Evolutionary conservation across 1,140 invertebrate species (phyloP).

Genomic region (Eufriesea mexicana): DNA sequence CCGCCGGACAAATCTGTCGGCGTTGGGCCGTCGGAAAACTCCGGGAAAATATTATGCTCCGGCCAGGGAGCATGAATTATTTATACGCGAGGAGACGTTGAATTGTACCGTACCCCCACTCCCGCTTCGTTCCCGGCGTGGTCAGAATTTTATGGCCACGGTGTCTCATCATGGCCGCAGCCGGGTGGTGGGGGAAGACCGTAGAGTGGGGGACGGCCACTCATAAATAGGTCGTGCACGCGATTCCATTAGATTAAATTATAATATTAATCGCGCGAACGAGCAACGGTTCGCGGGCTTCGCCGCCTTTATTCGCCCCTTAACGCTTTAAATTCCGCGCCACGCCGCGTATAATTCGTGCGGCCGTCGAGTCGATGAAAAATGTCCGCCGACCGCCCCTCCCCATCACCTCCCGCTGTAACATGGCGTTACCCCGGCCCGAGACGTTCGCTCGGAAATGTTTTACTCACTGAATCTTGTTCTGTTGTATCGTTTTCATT

Average conservation of each 20-base stretch:
- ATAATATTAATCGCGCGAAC: conserved; percentile 64
- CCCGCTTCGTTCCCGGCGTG: conserved; percentile 45
- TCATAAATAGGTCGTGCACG: conserved; percentile 58
- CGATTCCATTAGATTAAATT: conserved; percentile 66
- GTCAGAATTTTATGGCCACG: conserved; percentile 59
- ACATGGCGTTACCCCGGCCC: no score
- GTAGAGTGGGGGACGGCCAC: neutral
- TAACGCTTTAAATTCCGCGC: conserved; percentile 37
- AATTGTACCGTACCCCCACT: conserved; percentile 55
- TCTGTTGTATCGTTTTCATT: no score
- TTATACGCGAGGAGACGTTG: conserved; percentile 58
- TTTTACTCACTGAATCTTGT: no score
- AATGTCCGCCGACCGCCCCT: neutral
- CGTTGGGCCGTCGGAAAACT: no score
- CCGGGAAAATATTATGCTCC: conserved; percentile 57
- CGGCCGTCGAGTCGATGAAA: conserved; percentile 11
- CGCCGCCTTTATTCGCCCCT: neutral
- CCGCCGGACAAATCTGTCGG: no score
- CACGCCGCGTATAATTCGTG: conserved; percentile 14
- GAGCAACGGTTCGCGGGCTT: conserved; percentile 5
- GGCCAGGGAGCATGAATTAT: conserved; percentile 61
- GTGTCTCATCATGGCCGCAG: conserved; percentile 33
- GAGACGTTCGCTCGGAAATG: no score
- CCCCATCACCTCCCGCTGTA: neutral
- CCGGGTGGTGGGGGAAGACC: neutral